Evolutionary conservation across 2,797 vertebrate species (phyloP).

Genomic region (Epinephelus malabaricus): DNA sequence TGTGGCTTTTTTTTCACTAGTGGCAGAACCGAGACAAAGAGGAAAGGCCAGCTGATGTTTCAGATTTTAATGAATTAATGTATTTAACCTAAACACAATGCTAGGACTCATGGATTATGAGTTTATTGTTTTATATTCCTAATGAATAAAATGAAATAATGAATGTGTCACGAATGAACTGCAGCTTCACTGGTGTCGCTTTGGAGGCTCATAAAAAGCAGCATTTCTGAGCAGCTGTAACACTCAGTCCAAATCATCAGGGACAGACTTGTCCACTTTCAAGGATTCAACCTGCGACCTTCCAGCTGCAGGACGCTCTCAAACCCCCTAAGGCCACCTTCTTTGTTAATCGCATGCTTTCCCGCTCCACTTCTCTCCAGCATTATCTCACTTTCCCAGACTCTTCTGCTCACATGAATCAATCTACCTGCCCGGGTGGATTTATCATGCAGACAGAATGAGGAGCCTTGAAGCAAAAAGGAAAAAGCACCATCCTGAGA

Average conservation of each 20-base stretch:
- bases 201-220: neutral
- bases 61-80: too few relatives aligned
- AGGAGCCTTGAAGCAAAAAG: constrained; percentile 8
- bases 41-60: too few relatives aligned
- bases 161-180: neutral
- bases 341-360: constrained; percentile 25
- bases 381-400: constrained; percentile 38
- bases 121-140: too few relatives aligned
- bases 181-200: neutral
- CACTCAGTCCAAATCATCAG: neutral
- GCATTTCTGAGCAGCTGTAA: neutral
- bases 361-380: constrained; percentile 39
- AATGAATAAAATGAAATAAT: too few relatives aligned
- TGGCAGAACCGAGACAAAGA: too few relatives aligned
- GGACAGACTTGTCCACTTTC: neutral
- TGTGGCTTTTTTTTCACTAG: too few relatives aligned
- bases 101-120: too few relatives aligned
- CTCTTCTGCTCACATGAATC: constrained; percentile 28
- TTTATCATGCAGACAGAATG: constrained; percentile 16
- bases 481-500: neutral
- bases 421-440: constrained; percentile 25
- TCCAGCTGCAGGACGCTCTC: constrained; percentile 15
- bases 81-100: too few relatives aligned
- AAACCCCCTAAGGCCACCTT: constrained; percentile 21
- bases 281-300: constrained; percentile 29